Evolutionary conservation across 2,888 invertebrate species (phyloP).

Genomic region (Poecilobothrus nobilitatus): DNA sequence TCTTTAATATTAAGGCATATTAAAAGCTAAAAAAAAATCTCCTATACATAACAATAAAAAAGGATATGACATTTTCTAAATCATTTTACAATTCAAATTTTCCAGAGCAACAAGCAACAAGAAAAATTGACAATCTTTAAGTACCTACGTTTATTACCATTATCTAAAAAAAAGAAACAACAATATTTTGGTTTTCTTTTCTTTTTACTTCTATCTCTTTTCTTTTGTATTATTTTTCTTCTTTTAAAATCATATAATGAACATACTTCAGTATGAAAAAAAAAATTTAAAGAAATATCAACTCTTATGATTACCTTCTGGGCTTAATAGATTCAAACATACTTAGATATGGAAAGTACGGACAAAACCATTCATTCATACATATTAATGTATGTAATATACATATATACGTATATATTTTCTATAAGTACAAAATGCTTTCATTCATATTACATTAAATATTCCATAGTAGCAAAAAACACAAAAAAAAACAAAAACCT

Average conservation of each 20-base stretch:
- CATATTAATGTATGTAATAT: not conserved
- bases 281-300: not conserved
- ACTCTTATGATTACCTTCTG: constrained; percentile 4
- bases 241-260: not conserved
- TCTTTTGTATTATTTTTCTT: not conserved
- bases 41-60: no score
- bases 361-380: no score
- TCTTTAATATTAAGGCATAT: no score
- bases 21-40: no score
- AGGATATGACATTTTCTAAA: not conserved
- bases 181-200: not conserved
- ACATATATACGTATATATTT: not conserved
- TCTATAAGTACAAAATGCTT: constrained; percentile 1
- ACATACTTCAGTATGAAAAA: not conserved
- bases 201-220: not conserved
- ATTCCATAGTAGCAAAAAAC: not conserved
- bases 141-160: not conserved
- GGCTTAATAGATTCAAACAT: not conserved
- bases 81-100: not conserved
- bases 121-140: not conserved
- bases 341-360: no score
- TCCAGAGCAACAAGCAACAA: not conserved
- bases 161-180: not conserved
- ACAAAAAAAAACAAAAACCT: not conserved
- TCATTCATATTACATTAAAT: constrained; percentile 4